These are phyloP conservation scores for Jacana jacana DNA, from an alignment of 2,113 vertebrate genomes.

Conservation along the genomic window DNA sequence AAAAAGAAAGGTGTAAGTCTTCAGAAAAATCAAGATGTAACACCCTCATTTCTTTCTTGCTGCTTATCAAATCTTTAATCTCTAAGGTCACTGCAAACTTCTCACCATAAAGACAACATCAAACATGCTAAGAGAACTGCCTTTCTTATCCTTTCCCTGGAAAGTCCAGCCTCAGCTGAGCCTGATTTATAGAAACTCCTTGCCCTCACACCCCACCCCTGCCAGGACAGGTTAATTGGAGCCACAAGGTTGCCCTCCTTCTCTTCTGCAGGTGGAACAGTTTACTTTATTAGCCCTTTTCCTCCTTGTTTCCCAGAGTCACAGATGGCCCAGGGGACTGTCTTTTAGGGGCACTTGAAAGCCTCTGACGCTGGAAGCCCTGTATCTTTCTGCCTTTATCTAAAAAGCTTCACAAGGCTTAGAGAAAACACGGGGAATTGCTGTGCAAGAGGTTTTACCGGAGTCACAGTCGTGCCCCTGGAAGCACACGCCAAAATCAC, in stretches of 20 bases:
- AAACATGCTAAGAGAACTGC: neutral
- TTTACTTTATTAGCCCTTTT: neutral
- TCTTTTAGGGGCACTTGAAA: neutral
- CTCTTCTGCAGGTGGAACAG: neutral
- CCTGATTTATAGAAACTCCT: neutral
- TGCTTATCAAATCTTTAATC: neutral
- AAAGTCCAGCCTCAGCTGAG: rapidly evolving
- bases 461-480: rapidly evolving
- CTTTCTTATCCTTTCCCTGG: neutral
- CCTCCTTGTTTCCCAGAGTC: neutral
- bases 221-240: neutral
- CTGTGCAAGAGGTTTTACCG: rapidly evolving
- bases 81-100: neutral
- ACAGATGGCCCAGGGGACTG: neutral
- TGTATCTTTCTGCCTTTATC: neutral
- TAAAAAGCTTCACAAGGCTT: neutral
- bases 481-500: neutral
- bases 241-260: neutral
- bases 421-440: neutral
- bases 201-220: neutral
- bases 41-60: neutral
- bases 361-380: neutral
- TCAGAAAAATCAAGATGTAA: neutral
- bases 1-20: neutral
- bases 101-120: neutral